A percentile compares a stretch with the other conserved stretches of the same genome.
phyloP scores from a whole-genome alignment of 1,140 invertebrate genomes.

The Cherax quadricarinatus region DNA sequence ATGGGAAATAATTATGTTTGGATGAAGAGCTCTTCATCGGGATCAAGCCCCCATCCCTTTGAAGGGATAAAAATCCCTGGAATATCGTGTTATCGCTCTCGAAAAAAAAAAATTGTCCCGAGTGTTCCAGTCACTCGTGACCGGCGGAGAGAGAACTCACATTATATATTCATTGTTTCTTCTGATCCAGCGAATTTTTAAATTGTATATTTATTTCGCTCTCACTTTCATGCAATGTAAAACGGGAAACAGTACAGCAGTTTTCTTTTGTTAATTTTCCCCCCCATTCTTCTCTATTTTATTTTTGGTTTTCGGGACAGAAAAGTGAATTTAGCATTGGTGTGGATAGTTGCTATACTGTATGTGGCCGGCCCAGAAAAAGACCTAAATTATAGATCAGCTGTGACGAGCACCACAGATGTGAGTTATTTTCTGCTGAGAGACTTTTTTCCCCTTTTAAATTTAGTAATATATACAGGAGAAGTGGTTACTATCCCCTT shows the following conservation, averaged over 20 bases:
- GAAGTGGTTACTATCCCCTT: too few relatives aligned
- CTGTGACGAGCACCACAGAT: not conserved
- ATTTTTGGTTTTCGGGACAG: not conserved
- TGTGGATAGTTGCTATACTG: not conserved
- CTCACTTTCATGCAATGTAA: slow-evolving; percentile 11
- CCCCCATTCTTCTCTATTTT: not conserved
- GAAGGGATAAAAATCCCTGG: not conserved
- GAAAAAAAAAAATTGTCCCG: not conserved
- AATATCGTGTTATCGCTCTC: not conserved
- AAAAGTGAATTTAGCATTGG: slow-evolving; percentile 6
- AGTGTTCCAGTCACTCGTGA: not conserved
- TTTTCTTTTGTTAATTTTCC: slow-evolving; percentile 6
- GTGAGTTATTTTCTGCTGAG: not conserved
- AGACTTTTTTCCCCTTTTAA: not conserved
- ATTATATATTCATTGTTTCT: slow-evolving; percentile 51
- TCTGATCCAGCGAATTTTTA: slow-evolving; percentile 39
- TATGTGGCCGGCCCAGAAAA: not conserved
- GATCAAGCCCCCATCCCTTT: too few relatives aligned
- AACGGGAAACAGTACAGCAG: not conserved
- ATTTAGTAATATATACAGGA: too few relatives aligned
- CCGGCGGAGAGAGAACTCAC: not conserved
- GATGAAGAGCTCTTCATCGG: too few relatives aligned
- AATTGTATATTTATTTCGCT: slow-evolving; percentile 28
- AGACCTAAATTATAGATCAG: not conserved
- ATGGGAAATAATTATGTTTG: too few relatives aligned